Evolutionary conservation across 1,140 invertebrate genomes (phyloP), one percentile per base, ranked within the genome.

Genomic region (Papilio helenus): DNA sequence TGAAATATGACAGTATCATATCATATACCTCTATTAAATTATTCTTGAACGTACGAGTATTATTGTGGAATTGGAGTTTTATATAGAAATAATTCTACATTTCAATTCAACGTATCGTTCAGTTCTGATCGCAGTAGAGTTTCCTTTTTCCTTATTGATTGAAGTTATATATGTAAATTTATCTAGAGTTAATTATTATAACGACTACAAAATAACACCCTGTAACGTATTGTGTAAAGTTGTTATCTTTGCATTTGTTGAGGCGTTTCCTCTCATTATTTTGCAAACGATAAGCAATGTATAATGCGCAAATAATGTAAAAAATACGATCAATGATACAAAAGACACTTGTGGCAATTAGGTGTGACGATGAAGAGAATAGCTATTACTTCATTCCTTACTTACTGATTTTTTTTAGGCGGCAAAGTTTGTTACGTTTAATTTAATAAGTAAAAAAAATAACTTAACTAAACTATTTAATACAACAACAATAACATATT

Each of bases 231-330:
- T 68, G 61, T 68, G 23, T 29, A 61, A 61, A 26, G 10, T 29
- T 68, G 23, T 68, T 68, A 29, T 68, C 61, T 29, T 34, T 68
- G 14, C 12, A 29, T 68, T 68, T 29, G 61, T 68, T 68, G 26
- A 68, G 61, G 23, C 61, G 61, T 68, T 68, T 68, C 61, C 61
- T 68, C 61, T 68, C 61, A 68, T 68, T 29, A 72, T 65, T 74
- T 78, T 65, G 42, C 79, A 73, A 82, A 29, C 23, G 58, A 61
- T 61, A 61, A 61, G 58, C 23, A 61, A 61, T 68, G 4, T 68
- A 68, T 34, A 29, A 68, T 26, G 26, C 61, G 26, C 29, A 68
- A 68, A 29, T 68, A 68, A 68, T 68, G 23, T 23, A 61, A 61
- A 61, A 61, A 61, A 23, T 9, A 61, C 20, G 23, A 61, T 61